Percentiles rank a stretch among this genome's conserved stretches.
Evolutionary conservation across 2,888 invertebrate genomes (phyloP).

Genomic region (Rhingia rostrata): DNA sequence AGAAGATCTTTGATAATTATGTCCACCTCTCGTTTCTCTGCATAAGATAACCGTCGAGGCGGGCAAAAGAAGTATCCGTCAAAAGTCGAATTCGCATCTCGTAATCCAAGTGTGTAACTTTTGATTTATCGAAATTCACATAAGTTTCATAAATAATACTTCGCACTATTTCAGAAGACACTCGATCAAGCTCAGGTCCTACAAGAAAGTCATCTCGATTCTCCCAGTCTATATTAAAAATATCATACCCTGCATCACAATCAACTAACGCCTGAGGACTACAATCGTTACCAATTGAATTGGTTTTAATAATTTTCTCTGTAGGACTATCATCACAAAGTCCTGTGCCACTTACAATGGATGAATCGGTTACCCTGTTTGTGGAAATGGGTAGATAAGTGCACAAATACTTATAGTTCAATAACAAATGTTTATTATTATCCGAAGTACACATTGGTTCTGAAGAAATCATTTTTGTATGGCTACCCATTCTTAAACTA

Average conservation of each 20-base stretch:
- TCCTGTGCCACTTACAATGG: neutral
- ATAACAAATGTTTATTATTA: neutral
- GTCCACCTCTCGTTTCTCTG: constrained; percentile 7
- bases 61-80: constrained; percentile 21
- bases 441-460: neutral
- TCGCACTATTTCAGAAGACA: neutral
- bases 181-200: neutral
- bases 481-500: neutral
- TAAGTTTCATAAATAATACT: neutral
- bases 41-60: constrained; percentile 16
- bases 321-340: neutral
- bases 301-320: neutral
- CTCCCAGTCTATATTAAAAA: neutral
- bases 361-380: neutral
- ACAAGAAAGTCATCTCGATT: neutral
- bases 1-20: constrained; percentile 14
- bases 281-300: no score
- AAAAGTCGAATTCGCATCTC: constrained; percentile 30
- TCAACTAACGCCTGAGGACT: neutral
- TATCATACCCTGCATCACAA: neutral
- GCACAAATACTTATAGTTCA: neutral
- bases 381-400: neutral
- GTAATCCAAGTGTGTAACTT: neutral
- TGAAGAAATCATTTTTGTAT: neutral
- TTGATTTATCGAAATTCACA: constrained; percentile 1